phyloP scores from a whole-genome alignment of 64 coral and sea anemone genomes.

The Exaiptasia diaphana region DNA sequence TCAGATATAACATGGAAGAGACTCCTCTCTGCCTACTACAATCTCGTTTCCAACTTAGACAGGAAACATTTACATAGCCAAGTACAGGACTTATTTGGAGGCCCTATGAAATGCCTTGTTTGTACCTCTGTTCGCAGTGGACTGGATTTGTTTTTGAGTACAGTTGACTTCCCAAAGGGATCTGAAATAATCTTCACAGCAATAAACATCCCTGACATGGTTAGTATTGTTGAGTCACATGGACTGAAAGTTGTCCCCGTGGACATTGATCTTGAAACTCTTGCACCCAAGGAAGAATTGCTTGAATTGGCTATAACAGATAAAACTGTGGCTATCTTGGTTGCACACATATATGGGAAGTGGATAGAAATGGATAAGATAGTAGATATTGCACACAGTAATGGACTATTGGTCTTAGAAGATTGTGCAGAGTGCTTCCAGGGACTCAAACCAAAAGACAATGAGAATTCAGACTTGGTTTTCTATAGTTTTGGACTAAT shows the following conservation, averaged over 20 bases:
- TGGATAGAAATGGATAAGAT: constrained; percentile 77
- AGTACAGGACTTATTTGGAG: constrained; percentile 79
- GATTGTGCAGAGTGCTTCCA: constrained; percentile 98
- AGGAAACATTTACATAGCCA: constrained; percentile 41
- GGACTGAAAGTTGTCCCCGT: constrained; percentile 82
- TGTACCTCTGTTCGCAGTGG: constrained; percentile 82
- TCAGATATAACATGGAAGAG: constrained; percentile 83
- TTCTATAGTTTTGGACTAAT: constrained; percentile 98
- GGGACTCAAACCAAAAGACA: constrained; percentile 71
- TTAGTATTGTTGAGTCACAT: constrained; percentile 66
- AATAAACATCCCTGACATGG: constrained; percentile 94
- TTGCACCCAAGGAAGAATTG: constrained; percentile 69
- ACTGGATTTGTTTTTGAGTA: constrained; percentile 72
- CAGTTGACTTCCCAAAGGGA: constrained; percentile 75
- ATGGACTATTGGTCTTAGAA: constrained; percentile 73
- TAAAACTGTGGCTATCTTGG: constrained; percentile 82
- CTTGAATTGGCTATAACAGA: constrained; percentile 73
- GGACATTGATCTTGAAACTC: constrained; percentile 83
- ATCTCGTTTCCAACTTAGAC: constrained; percentile 26
- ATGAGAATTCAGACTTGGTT: constrained; percentile 65
- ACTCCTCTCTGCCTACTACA: constrained; percentile 70
- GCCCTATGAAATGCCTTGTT: constrained; percentile 57
- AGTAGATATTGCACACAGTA: constrained; percentile 36
- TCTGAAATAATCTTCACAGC: constrained; percentile 91
- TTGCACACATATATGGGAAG: constrained; percentile 89